Base-by-base conservation (phyloP, 1,140 invertebrate species). In the Neodiprion pinetum region DNA sequence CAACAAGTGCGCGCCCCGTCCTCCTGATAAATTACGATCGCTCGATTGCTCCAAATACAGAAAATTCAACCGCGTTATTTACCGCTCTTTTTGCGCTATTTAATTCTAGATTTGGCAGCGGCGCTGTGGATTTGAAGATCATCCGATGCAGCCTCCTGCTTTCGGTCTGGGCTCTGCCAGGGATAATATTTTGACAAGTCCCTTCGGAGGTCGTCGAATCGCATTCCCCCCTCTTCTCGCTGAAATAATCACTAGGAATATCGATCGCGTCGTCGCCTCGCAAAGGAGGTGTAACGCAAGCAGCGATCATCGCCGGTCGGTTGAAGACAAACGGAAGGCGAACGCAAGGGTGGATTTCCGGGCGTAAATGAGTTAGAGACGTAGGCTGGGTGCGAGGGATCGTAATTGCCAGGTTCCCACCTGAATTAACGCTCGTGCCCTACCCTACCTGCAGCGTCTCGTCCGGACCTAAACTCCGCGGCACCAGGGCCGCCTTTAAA, bases 151-250 rank as follows among this genome's bases (percentile, higher is more conserved):
- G 17, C 17, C 28, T 40, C 28, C 9, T 61, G 53, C 53, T 9
- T 17, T 61, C 28, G 28, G 2, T 40, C 28, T 61, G 5, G n/a
- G 53, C 9, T 61, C 53, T 17, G 53, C 53, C 4, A 61, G 0
- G n/a, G 53, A 61, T 61, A 61, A 61, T 61, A 61, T 61, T 61
- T 61, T 61, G 11, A 61, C 53, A 61, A 61, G 53, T 17, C n/a
- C n/a, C 53, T 12, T 40, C n/a, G 53, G 4, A 61, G n/a, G 9
- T 61, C 53, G n/a, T 61, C 53, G 53, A 17, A 61, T 12, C 53
- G 53, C 9, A 61, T 61, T 61, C n/a, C n/a, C 53, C 28, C 28
- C 28, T 40, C 4, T 61, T 61, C 0, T 61, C 53, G 8, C 11
- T 9, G 11, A 17, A 61, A 61, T 14, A 61, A 61, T 14, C n/a